Evolutionary conservation across 2,113 vertebrate species (phyloP).

Genomic region (Aldabrachelys gigantea): DNA sequence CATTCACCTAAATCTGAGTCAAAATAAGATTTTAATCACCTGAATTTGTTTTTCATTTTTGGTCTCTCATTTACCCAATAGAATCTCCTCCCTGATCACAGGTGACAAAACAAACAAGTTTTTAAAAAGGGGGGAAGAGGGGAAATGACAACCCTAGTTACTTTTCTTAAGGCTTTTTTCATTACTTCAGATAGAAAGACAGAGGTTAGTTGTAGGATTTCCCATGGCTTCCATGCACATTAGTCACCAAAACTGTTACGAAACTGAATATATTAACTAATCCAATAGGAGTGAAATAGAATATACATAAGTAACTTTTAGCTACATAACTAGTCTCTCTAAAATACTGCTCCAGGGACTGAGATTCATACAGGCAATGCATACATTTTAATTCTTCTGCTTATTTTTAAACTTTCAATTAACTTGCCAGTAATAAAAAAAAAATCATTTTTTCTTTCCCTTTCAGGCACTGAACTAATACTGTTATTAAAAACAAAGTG

Average conservation of each 20-base stretch:
- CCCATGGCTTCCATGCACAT: neutral
- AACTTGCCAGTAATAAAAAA: neutral
- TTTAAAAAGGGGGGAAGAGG: neutral
- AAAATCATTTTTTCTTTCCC: neutral
- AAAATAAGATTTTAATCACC: neutral
- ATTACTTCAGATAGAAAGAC: neutral
- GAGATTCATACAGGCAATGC: neutral
- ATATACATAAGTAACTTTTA: neutral
- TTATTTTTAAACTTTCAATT: neutral
- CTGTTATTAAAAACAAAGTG: neutral
- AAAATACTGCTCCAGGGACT: neutral
- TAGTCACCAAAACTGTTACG: neutral
- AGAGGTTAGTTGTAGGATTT: neutral
- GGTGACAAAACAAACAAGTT: neutral
- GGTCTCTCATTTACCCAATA: neutral
- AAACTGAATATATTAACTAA: neutral
- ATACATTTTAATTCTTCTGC: neutral
- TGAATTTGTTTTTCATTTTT: neutral
- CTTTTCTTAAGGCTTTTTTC: neutral
- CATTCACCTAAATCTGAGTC: neutral
- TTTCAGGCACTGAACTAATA: neutral
- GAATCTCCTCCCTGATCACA: neutral
- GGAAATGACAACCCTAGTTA: neutral
- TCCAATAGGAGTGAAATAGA: neutral
- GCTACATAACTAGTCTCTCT: neutral